Evolutionary conservation across 2,888 invertebrate genomes (phyloP), one percentile per base, ranked within the genome.

Genomic region (Gortyna flavago): DNA sequence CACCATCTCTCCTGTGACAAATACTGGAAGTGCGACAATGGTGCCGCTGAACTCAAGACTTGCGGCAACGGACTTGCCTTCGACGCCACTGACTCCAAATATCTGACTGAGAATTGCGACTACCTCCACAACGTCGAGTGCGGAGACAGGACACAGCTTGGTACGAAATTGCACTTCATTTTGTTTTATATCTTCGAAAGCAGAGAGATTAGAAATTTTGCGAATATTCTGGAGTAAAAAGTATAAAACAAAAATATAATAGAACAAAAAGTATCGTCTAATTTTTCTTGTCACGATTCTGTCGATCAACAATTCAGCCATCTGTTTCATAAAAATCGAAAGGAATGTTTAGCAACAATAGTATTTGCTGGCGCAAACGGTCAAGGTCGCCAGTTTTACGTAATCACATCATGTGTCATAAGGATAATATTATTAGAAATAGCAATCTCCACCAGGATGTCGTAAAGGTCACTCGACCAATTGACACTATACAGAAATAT

Each of bases 1-100:
- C 99, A 99, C 95, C 98, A 98, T 93, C 93, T 97, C 81, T 98
- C 98, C 71, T 99, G 99, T 95, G 99, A 99, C 97, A 99, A 99
- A 95, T 99, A 99, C 96, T 99, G 98, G 98, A 99, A 99, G 95
- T 99, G 99, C 93, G 99, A 99, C 95, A 98, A 98, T 91, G 98
- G 98, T 88, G 98, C 96, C 18, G 98, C 99, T 79, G 99, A 99
- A 91, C 97, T 99, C 88, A 99, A 99, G 96, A 99, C 99, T 67
- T 99, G 99, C 97, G 99, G 99, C 78, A 99, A 99, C 94, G 99
- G 99, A 79, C 97, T 99, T 84, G 99, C 99, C 76, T 99, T 99
- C 95, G 99, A 99, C 93, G 98, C 99, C 82, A 97, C 98, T 72
- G 99, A 99, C 96, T 97, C 98, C 88, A 99, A 99, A 97, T 99